A percentile compares a stretch with the other conserved stretches of the same genome.
These are phyloP conservation scores for Danio rerio DNA, from an alignment of 2,113 vertebrate species.

Conservation along the genomic window DNA sequence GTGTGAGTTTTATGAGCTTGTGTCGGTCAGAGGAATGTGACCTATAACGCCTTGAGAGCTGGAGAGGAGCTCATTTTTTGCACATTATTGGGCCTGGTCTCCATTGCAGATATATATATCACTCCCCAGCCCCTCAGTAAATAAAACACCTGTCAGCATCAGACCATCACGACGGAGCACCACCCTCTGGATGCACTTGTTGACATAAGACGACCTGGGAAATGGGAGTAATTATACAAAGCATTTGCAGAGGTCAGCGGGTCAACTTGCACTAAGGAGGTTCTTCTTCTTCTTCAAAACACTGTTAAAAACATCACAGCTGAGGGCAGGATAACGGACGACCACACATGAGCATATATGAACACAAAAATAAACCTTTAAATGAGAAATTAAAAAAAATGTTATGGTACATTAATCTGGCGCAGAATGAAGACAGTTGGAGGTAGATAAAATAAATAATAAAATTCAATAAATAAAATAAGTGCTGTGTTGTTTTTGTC, in stretches of 20 bases:
- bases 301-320: background rate
- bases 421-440: too few species aligned
- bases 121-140: slow-evolving; percentile 38
- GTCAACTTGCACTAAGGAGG: slow-evolving; percentile 39
- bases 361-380: background rate
- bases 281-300: slow-evolving; percentile 1
- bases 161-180: slow-evolving; percentile 52
- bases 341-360: background rate
- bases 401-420: too few species aligned
- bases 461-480: too few species aligned
- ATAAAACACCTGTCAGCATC: slow-evolving; percentile 56
- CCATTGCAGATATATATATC: slow-evolving; percentile 36
- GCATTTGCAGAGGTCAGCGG: slow-evolving; percentile 52
- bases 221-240: slow-evolving; percentile 61
- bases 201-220: slow-evolving; percentile 60
- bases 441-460: too few species aligned
- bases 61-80: slow-evolving; percentile 41
- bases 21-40: slow-evolving; percentile 62
- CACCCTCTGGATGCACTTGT: slow-evolving; percentile 36
- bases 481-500: too few species aligned
- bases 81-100: slow-evolving; percentile 38
- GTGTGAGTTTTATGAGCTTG: slow-evolving; percentile 58
- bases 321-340: background rate
- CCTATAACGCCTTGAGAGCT: slow-evolving; percentile 53
- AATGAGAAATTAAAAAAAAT: too few species aligned